phyloP scores from a whole-genome alignment of 2,113 vertebrate species.

The Chionomys nivalis region DNA sequence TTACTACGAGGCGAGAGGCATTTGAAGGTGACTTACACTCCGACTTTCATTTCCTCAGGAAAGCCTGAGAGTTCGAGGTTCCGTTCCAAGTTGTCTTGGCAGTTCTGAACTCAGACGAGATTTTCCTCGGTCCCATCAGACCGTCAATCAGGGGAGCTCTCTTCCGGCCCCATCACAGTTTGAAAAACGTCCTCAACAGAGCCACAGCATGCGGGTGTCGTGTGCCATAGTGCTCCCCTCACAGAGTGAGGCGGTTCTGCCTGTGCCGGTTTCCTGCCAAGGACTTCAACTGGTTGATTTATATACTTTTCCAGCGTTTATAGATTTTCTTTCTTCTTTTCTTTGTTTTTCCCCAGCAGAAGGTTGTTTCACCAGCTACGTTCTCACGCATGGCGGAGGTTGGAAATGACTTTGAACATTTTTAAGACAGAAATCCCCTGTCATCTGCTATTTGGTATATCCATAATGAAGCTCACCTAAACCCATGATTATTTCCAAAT shows the following conservation, averaged over 20 bases:
- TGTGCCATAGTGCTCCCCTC: not conserved
- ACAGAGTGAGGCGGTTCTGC: not conserved
- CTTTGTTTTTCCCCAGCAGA: constrained; percentile 69
- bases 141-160: not conserved
- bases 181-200: constrained; percentile 47
- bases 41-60: not conserved
- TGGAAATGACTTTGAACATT: constrained; percentile 52
- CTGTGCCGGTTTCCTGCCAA: constrained; percentile 7
- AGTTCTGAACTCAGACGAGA: constrained; percentile 3
- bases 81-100: constrained; percentile 5
- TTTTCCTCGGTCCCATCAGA: constrained; percentile 3
- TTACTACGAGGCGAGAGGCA: not conserved
- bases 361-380: constrained; percentile 49
- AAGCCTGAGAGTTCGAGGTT: constrained; percentile 29
- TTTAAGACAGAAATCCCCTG: constrained; percentile 39
- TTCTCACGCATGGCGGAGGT: constrained; percentile 53
- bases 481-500: constrained; percentile 28
- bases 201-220: not conserved
- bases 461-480: not conserved
- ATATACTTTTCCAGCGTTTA: constrained; percentile 45
- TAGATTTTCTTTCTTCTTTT: constrained; percentile 44
- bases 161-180: not conserved
- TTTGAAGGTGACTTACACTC: constrained; percentile 17
- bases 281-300: constrained; percentile 51
- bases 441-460: not conserved